Evolutionary conservation across 2,888 invertebrate genomes (phyloP).

Genomic region (Acanthosepion esculentum): DNA sequence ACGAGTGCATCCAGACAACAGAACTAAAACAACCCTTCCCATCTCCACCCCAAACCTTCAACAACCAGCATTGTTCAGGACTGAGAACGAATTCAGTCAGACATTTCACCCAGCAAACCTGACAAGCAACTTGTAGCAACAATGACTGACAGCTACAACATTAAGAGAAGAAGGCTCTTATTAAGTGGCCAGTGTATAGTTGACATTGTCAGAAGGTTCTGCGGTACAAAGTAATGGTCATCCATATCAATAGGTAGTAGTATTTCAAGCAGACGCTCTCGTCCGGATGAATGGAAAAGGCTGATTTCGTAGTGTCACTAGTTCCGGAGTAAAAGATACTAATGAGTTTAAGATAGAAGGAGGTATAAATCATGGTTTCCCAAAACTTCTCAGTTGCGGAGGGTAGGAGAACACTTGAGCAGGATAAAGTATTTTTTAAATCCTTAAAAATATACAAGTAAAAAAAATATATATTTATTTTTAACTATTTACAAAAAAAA

Average conservation of each 20-base stretch:
- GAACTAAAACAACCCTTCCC: neutral
- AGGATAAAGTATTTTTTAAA: no score
- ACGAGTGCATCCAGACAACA: neutral
- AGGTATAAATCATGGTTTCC: no score
- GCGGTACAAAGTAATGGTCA: neutral
- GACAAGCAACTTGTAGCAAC: neutral
- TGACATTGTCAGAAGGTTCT: neutral
- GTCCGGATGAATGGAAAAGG: neutral
- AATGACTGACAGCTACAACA: neutral
- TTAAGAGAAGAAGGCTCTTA: neutral
- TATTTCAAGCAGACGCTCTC: neutral
- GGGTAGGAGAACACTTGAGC: no score
- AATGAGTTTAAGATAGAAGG: no score
- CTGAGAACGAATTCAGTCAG: neutral
- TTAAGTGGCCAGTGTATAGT: neutral
- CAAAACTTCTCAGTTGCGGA: no score
- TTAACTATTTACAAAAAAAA: no score
- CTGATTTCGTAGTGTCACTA: neutral
- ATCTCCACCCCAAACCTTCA: neutral
- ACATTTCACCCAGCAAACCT: neutral
- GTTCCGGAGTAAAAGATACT: neutral
- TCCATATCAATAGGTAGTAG: neutral
- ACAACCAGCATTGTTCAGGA: neutral
- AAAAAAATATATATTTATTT: no score
- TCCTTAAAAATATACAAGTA: no score